A percentile compares a stretch with the other conserved stretches of the same genome.
phyloP scores from a whole-genome alignment of 2,797 vertebrate species.

The Salarias fasciatus region DNA sequence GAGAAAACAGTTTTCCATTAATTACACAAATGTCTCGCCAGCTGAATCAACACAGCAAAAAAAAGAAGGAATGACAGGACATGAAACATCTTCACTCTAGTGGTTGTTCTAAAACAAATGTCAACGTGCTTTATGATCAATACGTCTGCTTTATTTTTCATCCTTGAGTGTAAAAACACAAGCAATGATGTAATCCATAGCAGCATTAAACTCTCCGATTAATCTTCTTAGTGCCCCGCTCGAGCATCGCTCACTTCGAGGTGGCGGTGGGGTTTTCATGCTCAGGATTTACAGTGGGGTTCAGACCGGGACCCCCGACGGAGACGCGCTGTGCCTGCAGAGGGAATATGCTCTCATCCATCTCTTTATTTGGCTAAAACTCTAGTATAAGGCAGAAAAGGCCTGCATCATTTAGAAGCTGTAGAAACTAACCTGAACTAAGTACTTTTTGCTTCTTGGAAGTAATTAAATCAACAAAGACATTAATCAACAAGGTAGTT shows the following conservation, averaged over 20 bases:
- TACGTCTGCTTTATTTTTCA: conserved; percentile 1
- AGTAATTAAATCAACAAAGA: conserved; percentile 63
- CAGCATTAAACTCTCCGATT: conserved; percentile 25
- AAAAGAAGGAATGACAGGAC: too few relatives aligned
- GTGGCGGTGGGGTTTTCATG: not conserved
- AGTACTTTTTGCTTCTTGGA: conserved; percentile 35
- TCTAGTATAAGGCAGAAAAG: conserved; percentile 14
- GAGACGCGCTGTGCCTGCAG: conserved; percentile 9
- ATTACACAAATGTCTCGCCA: too few relatives aligned
- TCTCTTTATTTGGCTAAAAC: conserved; percentile 13
- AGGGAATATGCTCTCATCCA: conserved; percentile 7
- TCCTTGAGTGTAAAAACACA: not conserved
- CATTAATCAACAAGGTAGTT: conserved; percentile 57
- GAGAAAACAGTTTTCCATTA: too few relatives aligned
- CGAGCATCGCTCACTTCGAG: conserved; percentile 11
- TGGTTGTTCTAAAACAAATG: too few relatives aligned
- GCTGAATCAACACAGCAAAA: too few relatives aligned
- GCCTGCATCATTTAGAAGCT: conserved; percentile 14
- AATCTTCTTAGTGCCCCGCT: conserved; percentile 22
- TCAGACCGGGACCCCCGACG: not conserved
- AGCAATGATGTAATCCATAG: conserved; percentile 32
- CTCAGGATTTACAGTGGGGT: conserved; percentile 8
- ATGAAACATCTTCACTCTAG: too few relatives aligned
- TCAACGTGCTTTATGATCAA: not conserved
- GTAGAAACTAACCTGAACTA: conserved; percentile 14